Conservation (phyloP, 2,888 invertebrate genomes). For the Lasioglossum figueresi region DNA sequence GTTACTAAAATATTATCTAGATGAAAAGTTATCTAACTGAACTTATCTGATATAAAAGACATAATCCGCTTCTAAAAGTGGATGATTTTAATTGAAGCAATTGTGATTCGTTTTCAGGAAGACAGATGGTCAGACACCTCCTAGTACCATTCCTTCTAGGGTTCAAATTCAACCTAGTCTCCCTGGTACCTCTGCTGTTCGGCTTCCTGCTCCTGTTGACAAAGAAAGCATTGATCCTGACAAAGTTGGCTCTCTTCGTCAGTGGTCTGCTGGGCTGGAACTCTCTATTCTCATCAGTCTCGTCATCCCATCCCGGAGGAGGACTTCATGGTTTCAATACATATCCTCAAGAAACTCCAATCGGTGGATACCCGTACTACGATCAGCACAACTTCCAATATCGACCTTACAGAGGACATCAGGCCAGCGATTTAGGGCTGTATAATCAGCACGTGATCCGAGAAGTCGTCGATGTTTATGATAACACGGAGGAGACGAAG, state of each 20-base stretch:
- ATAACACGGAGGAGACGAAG: constrained; percentile 65
- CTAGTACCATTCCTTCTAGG: constrained; percentile 92
- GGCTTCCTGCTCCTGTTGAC: constrained; percentile 89
- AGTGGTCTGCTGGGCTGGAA: constrained; percentile 88
- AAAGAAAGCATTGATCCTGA: constrained; percentile 91
- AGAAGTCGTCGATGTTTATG: constrained; percentile 81
- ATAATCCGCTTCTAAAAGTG: not conserved
- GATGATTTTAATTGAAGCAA: not conserved
- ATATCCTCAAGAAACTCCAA: constrained; percentile 50
- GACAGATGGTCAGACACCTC: constrained; percentile 89
- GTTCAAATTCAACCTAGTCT: constrained; percentile 91
- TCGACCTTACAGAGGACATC: constrained; percentile 67
- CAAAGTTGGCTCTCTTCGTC: constrained; percentile 90
- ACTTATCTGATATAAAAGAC: not conserved
- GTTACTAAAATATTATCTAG: not conserved
- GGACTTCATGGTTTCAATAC: constrained; percentile 57
- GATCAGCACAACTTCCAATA: constrained; percentile 69
- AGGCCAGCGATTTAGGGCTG: constrained; percentile 60
- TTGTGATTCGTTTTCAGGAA: constrained; percentile 86
- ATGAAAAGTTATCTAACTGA: too few species aligned
- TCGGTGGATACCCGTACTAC: constrained; percentile 60
- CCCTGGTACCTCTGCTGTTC: constrained; percentile 90
- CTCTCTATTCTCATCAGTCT: constrained; percentile 77
- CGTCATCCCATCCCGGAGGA: constrained; percentile 13
- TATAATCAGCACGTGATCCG: constrained; percentile 77